Evolutionary conservation across 2,113 vertebrate species (phyloP), one percentile per base, ranked within the genome.

Genomic region (Lethenteron reissneri): DNA sequence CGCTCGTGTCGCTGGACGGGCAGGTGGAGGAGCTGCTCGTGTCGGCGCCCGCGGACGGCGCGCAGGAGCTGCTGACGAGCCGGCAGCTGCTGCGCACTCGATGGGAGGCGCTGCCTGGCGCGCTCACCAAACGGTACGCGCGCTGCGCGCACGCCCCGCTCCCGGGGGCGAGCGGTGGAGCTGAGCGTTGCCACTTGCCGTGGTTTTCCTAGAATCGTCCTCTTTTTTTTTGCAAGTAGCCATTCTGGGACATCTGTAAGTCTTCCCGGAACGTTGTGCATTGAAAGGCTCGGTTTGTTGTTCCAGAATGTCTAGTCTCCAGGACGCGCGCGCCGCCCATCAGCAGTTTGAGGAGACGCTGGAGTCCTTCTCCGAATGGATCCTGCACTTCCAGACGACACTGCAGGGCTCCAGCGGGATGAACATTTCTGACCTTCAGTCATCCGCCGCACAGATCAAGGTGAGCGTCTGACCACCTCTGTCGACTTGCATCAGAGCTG

Each of bases 321-420:
- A 87, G 12, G 78, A 81, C 3, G 83, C 87, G 58, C 76, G 88
- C 72, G 73, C 78, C 10, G 80, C 85, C 71, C 80, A 95, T 56
- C 81, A 82, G 73, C 79, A 83, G 71, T 89, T 91, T 78, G 86
- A 92, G 78, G 82, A 88, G 73, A 75, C 82, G 17, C 79, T 90
- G 17, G 80, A 87, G 69, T 77, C 79, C 56, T 81, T 92, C 76
- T 89, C 85, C 41, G 81, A 86, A 58, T 92, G 85, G 83, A 88
- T 87, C 76, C 88, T 91, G 76, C 79, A 81, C 74, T 88, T 94
- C 73, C 83, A 88, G 69, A 80, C 80, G 74, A 81, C 81, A 73
- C 76, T 96, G 62, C 86, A 90, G 74, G 78, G 74, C 13, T 84
- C 86, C 70, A 86, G 86, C 70, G 86, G 85, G 77, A 84, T 97